Conservation (phyloP, 2,113 vertebrate genomes). For the Salvelinus alpinus region DNA sequence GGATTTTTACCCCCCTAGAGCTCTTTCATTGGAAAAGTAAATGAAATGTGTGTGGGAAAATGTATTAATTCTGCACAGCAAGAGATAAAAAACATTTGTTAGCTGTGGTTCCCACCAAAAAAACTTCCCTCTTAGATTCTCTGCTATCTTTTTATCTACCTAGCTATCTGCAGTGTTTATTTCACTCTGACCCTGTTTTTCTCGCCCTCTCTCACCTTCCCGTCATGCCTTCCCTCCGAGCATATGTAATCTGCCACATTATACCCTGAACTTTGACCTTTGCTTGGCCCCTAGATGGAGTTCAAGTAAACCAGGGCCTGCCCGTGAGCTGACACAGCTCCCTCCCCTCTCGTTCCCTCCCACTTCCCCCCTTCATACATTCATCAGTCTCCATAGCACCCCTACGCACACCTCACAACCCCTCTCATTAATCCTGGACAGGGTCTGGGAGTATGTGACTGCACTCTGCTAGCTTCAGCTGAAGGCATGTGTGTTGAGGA, state of each 20-base stretch:
- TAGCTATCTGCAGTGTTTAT: background rate
- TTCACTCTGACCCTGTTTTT: slow-evolving; percentile 5
- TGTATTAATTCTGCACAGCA: background rate
- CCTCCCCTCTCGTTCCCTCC: no score
- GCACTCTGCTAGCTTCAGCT: background rate
- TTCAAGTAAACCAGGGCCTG: slow-evolving; percentile 35
- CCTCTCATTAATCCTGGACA: background rate
- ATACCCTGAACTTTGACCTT: slow-evolving; percentile 22
- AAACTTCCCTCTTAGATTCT: background rate
- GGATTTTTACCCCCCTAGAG: background rate
- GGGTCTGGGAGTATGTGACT: background rate
- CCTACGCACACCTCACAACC: background rate
- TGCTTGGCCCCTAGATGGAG: slow-evolving; percentile 10
- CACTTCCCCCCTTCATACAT: no score
- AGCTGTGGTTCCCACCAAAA: background rate
- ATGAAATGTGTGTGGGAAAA: background rate
- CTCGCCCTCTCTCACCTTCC: background rate
- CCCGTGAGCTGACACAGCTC: no score
- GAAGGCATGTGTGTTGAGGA: background rate
- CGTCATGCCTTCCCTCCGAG: background rate
- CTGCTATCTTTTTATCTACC: background rate
- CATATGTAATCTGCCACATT: slow-evolving; percentile 29
- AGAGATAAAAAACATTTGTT: background rate
- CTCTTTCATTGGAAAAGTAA: background rate
- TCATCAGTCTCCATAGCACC: background rate